Percentiles rank a stretch among this genome's conserved stretches.
Evolutionary conservation across 2,113 vertebrate species (phyloP).

Genomic region (Vidua chalybeata): DNA sequence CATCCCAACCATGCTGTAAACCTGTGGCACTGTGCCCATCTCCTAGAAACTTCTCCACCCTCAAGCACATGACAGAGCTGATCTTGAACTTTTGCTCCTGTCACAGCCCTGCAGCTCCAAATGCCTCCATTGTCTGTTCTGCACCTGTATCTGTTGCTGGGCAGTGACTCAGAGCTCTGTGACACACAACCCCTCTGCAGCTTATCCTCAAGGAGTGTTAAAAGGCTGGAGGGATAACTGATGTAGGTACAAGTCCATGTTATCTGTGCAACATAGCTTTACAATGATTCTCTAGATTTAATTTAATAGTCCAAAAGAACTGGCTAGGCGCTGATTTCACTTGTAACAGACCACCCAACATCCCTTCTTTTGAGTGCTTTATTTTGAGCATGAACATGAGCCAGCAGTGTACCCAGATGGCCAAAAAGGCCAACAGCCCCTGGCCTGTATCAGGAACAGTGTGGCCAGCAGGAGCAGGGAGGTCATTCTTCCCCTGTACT

Average conservation of each 20-base stretch:
- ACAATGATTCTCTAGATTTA: neutral
- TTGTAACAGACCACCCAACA: neutral
- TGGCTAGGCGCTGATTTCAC: neutral
- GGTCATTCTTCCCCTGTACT: neutral
- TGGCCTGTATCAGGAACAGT: neutral
- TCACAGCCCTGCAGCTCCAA: neutral
- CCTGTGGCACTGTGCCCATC: fast-evolving
- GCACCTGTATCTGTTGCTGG: neutral
- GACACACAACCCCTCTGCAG: neutral
- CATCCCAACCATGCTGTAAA: fast-evolving
- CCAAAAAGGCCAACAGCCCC: neutral
- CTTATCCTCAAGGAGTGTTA: neutral
- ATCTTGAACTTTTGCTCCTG: neutral
- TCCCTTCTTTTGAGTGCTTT: neutral
- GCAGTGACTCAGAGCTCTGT: neutral
- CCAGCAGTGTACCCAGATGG: neutral
- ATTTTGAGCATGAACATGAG: neutral
- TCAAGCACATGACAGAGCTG: neutral
- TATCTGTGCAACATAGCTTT: neutral
- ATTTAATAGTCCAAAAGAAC: neutral
- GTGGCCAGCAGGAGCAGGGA: neutral
- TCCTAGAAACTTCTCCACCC: neutral
- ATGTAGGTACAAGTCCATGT: neutral
- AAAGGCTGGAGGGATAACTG: neutral
- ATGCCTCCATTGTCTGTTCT: neutral